Percentiles rank a stretch among this genome's conserved stretches.
Evolutionary conservation across 1,140 invertebrate species (phyloP).

Genomic region (Aphis craccivora): DNA sequence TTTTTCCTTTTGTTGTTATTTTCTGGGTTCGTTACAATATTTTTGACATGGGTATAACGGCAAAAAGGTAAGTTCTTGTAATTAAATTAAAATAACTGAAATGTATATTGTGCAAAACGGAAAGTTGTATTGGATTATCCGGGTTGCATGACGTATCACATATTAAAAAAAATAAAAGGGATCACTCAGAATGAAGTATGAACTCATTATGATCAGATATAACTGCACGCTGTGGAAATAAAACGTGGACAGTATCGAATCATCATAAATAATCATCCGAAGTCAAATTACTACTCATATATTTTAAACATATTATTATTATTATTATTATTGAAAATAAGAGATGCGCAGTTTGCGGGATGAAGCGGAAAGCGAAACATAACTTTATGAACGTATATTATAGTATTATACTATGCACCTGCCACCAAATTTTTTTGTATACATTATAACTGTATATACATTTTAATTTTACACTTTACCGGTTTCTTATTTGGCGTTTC

Average conservation of each 20-base stretch:
- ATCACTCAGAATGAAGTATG: not conserved
- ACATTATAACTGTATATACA: not conserved
- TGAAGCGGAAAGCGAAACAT: not conserved
- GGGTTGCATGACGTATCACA: not conserved
- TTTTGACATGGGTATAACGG: not conserved
- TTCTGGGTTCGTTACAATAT: not conserved
- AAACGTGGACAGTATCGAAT: not conserved
- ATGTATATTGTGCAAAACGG: not conserved
- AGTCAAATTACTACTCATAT: not conserved
- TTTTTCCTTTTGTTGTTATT: not conserved
- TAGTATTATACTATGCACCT: not conserved
- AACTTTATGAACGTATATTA: not conserved
- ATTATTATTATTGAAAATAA: not conserved
- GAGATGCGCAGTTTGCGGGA: not conserved
- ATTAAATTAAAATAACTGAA: not conserved
- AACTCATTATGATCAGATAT: not conserved
- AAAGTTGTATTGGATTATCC: not conserved
- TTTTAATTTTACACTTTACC: constrained; percentile 17
- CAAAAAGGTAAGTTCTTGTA: not conserved
- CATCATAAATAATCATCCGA: not conserved
- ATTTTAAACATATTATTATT: not conserved
- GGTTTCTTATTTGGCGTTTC: not conserved
- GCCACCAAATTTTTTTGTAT: not conserved
- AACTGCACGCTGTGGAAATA: not conserved
- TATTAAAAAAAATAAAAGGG: not conserved